Evolutionary conservation across 2,797 vertebrate genomes (phyloP).

Genomic region (Siniperca scherzeri): DNA sequence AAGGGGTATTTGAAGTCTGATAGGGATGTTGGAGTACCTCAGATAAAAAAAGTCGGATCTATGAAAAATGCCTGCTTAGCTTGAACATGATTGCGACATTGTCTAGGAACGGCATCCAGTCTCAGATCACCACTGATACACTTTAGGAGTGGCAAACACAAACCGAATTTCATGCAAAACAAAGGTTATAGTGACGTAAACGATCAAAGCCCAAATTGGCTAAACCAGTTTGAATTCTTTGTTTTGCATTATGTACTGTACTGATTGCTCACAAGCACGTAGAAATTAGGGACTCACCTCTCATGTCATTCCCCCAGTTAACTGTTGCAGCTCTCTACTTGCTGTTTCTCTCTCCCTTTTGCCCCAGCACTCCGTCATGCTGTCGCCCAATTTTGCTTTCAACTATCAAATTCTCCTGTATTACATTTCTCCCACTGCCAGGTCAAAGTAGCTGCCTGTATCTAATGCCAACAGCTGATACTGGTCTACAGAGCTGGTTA

Average conservation of each 20-base stretch:
- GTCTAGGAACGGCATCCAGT: neutral
- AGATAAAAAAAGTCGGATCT: neutral
- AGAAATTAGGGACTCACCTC: neutral
- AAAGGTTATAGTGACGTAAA: conserved; percentile 9
- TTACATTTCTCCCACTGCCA: conserved; percentile 40
- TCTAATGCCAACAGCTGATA: conserved; percentile 58
- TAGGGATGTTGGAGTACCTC: neutral
- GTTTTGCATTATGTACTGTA: neutral
- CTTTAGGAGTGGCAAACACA: neutral
- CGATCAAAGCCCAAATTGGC: conserved; percentile 7
- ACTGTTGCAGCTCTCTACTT: conserved; percentile 32
- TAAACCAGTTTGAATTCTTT: conserved; percentile 45
- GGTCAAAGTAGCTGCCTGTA: conserved; percentile 55
- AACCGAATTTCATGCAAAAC: neutral
- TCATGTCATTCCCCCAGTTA: conserved; percentile 20
- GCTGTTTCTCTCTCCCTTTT: conserved; percentile 16
- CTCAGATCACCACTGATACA: neutral
- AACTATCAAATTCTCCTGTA: conserved; percentile 56
- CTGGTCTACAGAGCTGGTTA: conserved; percentile 57
- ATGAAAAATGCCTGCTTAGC: neutral
- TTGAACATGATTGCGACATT: conserved; percentile 11
- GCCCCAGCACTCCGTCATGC: conserved; percentile 18
- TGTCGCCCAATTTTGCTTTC: conserved; percentile 46
- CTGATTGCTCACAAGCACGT: neutral
- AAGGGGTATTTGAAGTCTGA: neutral